Evolutionary conservation across 2,797 vertebrate genomes (phyloP), one percentile per base, ranked within the genome.

Genomic region (Melanogrammus aeglefinus): DNA sequence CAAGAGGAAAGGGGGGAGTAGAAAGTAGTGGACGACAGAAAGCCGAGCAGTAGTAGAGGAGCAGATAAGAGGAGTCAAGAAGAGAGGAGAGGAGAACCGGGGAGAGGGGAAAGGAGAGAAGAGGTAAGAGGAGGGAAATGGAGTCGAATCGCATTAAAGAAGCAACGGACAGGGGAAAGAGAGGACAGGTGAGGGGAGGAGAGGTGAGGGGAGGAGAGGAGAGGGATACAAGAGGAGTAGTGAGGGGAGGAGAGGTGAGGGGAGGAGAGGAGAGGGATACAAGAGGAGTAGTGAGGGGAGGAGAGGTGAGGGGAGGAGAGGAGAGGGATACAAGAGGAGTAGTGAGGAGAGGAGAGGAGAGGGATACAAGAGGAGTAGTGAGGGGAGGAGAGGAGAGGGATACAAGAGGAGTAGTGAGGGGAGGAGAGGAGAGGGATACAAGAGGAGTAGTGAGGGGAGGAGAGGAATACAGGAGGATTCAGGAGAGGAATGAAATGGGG

Each of bases 291-390:
- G 44, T 29, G 24, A 71, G 27, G 35, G n/a, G 73, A 73, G n/a
- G 27, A 79, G 76, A 76, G 39, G 16, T 33, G 83, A 82, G 82
- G 66, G 71, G 72, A 78, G 81, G 87, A 31, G 75, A 7, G 27
- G 38, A 41, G 44, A 47, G 44, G 14, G 5, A 47, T 47, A 47
- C 14, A 47, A 24, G 63, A 27, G 63, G 24, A 29, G 18, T 0
- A 24, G 63, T n/a, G 69, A 70, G 35, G 35, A 63, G 29, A 73
- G 51, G 4, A 47, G 44, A 47, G 72, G 29, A 21, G 35, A 36
- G 29, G 21, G 44, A 76, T 33, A 73, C 29, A 36, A 36, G 72
- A 21, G 33, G 69, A 76, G 36, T 5, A 74, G 36, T 33, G 83
- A 82, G 82, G 66, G 71, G 72, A 78, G 81, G 87, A 31, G 75